phyloP scores from a whole-genome alignment of 2,113 vertebrate species.

The Jacana jacana region DNA sequence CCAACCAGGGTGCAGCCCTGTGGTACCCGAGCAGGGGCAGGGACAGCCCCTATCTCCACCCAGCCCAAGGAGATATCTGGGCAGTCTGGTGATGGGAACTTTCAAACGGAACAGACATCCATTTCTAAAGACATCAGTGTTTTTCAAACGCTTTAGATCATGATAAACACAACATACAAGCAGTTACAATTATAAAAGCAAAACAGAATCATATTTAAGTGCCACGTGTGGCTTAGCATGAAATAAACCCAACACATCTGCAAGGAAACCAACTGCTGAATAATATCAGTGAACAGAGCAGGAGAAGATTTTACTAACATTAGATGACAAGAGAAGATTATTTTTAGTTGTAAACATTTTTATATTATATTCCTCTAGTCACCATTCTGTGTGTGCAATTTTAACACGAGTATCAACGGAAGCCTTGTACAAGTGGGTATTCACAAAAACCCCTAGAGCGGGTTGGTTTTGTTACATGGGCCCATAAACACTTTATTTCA shows the following conservation, averaged over 20 bases:
- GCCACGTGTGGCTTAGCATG: rapidly evolving
- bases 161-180: not conserved
- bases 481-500: not conserved
- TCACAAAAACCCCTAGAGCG: not conserved
- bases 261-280: not conserved
- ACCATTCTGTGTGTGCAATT: not conserved
- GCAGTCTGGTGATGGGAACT: not conserved
- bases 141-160: not conserved
- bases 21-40: rapidly evolving
- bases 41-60: too few species aligned
- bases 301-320: not conserved
- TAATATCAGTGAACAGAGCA: not conserved
- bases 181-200: not conserved
- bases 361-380: not conserved
- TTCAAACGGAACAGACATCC: not conserved
- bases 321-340: not conserved
- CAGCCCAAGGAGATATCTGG: too few species aligned
- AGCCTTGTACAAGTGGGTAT: rapidly evolving
- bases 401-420: too few species aligned
- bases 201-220: not conserved
- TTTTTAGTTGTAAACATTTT: not conserved
- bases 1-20: not conserved
- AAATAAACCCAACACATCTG: not conserved
- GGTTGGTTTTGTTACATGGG: not conserved
- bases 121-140: too few species aligned